Base-by-base conservation (phyloP, 2,888 invertebrate species). In the Brenthis daphne region DNA sequence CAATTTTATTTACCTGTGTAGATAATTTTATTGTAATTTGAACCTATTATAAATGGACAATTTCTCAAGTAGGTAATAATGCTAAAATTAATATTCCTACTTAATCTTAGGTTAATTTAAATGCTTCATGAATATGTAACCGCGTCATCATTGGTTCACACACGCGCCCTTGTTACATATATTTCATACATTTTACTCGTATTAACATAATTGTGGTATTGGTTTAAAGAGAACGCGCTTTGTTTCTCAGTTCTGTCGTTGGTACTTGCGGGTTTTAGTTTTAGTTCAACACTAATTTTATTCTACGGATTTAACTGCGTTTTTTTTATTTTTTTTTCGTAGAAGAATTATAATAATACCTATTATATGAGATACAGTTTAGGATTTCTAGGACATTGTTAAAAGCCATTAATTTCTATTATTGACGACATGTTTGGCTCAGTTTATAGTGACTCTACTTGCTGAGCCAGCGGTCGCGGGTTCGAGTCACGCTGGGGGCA, bases 151-250 rank as follows among this genome's bases (percentile, higher is more conserved):
- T 80, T 64, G 64, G 68, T 66, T 57, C 65, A 57, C 65, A 57
- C 65, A 6, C 64, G 67, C 77, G 82, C 68, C 83, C 85, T 79
- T 79, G 69, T 82, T 85, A 80, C 85, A 86, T 82, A 83, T 64
- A 80, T 81, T 81, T 81, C 81, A 82, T 80, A 80, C 79, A 71
- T 76, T 77, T 82, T 75, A 78, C 72, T 72, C 79, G 54, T 72
- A 85, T 85, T 85, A 76, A 58, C 85, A 86, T 86, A 85, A 85
- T 83, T 80, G 81, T 77, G 76, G 77, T 76, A 79, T 77, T 75
- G 76, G 74, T 74, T 77, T 75, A 75, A 78, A 74, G 73, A 70
- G 74, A 71, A 71, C 55, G 13, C n/a, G 66, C 75, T 75, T 73
- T 77, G 73, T 75, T 55, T n/a, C 48, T 64, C 48, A 29, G 29